Base-by-base conservation (phyloP, 2,888 invertebrate genomes). In the Acholoe squamosa region DNA sequence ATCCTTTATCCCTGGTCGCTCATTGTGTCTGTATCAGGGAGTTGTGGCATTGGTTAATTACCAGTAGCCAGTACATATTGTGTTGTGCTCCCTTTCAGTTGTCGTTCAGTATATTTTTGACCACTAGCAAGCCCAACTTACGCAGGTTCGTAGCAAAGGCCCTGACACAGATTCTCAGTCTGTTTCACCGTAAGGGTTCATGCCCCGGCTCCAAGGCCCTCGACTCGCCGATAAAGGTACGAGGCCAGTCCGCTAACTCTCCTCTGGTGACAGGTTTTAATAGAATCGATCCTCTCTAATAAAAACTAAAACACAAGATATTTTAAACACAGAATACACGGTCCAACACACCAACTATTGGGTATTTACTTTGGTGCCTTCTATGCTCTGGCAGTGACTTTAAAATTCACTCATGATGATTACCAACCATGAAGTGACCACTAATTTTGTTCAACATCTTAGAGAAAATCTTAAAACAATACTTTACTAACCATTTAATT, bases 121-220 rank as follows among this genome's bases (percentile, higher is more conserved):
- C 51, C 22, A 89, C 91, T 71, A 31, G 31, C 51, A 88, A 91
- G 86, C 89, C 77, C 31, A 91, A 90, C 84, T 43, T 93, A 34
- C 92, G 91, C 33, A 92, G 91, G 31, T 84, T 90, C 77, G 89
- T 93, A 51, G 84, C 92, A 52, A 93, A 89, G 52, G 90, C 93
- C 7, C 91, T 93, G 52, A 90, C 91, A 16, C 92, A 93, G 43
- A 92, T 92, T 33, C 90, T 93, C 34, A 92, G 92, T 16, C 90
- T 92, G 80, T 93, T 93, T 84, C 91, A 91, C 84, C 89, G 91
- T 1, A 86, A 89, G 67, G 89, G 89, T 31, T 16, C 61, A n/a
- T 25, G 54, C 19, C 12, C 34, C 76, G 43, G 51, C 52, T 91
- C 67, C 54, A n/a, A 25, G 22, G 1, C 61, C 3, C 61, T 12